These are phyloP conservation scores for Vanessa atalanta DNA, from an alignment of 1,140 invertebrate genomes.

Conservation along the genomic window DNA sequence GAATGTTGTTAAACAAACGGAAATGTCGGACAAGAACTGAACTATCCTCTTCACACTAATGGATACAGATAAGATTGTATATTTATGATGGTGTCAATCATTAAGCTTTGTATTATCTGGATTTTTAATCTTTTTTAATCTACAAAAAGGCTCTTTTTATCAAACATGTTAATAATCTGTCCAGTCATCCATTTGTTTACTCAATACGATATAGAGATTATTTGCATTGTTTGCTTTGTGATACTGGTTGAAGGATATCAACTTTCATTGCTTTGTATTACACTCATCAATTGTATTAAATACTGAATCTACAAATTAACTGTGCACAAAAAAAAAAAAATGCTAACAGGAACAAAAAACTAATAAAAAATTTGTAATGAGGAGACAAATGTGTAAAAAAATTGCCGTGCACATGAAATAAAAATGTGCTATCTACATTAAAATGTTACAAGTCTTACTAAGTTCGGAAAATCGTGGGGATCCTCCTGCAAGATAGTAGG, in stretches of 20 bases:
- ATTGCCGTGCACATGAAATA: constrained; percentile 43
- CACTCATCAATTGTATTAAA: neutral
- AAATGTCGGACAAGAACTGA: constrained; percentile 13
- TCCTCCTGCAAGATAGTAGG: constrained; percentile 69
- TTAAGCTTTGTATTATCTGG: constrained; percentile 41
- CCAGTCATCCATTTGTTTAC: constrained; percentile 55
- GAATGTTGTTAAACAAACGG: constrained; percentile 5
- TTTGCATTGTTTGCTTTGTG: constrained; percentile 34
- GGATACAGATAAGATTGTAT: constrained; percentile 48
- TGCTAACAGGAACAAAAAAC: constrained; percentile 28
- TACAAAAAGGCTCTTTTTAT: constrained; percentile 52
- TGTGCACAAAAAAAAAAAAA: neutral
- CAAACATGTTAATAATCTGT: constrained; percentile 51
- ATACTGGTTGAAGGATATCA: constrained; percentile 9
- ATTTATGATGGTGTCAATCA: constrained; percentile 48
- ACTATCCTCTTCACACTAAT: constrained; percentile 34
- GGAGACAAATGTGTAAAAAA: constrained; percentile 22
- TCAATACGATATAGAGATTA: constrained; percentile 37
- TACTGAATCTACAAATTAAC: neutral
- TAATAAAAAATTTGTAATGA: constrained; percentile 15
- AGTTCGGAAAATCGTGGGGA: constrained; percentile 61
- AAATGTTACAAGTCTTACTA: constrained; percentile 65
- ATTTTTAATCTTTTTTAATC: constrained; percentile 55
- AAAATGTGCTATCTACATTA: constrained; percentile 59
- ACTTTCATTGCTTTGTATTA: neutral